Conservation (phyloP, 1,140 invertebrate genomes). For the Trypoxylus dichotomus region DNA sequence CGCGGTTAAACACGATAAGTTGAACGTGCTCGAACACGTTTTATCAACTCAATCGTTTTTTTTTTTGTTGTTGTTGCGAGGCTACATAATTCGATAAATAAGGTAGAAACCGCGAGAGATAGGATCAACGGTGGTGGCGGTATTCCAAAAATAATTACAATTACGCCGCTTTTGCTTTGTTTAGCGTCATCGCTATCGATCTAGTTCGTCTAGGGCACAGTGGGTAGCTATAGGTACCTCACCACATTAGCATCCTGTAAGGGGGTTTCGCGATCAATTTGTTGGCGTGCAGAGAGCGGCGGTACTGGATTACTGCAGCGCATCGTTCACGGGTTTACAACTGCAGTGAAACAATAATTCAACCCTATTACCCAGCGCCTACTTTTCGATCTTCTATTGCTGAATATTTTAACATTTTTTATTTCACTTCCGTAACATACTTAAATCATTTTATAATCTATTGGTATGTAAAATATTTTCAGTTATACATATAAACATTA, state of each 20-base stretch:
- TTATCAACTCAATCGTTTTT: slow-evolving; percentile 11
- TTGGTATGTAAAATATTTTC: too few species aligned
- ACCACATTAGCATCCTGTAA: not conserved
- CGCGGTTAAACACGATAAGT: not conserved
- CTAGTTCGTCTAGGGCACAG: not conserved
- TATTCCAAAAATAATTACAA: slow-evolving; percentile 23
- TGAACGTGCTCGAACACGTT: slow-evolving; percentile 3
- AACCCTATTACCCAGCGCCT: not conserved
- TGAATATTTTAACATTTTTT: too few species aligned
- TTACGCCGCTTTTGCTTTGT: slow-evolving; percentile 6
- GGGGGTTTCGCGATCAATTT: not conserved
- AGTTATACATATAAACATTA: too few species aligned
- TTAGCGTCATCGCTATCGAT: slow-evolving; percentile 6
- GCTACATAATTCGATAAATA: slow-evolving; percentile 11
- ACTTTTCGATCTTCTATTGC: too few species aligned
- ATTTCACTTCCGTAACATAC: too few species aligned
- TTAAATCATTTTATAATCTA: too few species aligned
- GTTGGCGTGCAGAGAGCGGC: not conserved
- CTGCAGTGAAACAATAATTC: slow-evolving; percentile 10
- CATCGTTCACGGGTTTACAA: not conserved
- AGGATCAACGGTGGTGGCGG: not conserved
- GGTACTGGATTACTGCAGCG: slow-evolving; percentile 1
- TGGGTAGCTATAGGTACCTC: not conserved
- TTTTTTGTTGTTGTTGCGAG: too few species aligned
- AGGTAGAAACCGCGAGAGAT: slow-evolving; percentile 8